Conservation (phyloP, 2,888 invertebrate genomes). For the Orthosia cruda region DNA sequence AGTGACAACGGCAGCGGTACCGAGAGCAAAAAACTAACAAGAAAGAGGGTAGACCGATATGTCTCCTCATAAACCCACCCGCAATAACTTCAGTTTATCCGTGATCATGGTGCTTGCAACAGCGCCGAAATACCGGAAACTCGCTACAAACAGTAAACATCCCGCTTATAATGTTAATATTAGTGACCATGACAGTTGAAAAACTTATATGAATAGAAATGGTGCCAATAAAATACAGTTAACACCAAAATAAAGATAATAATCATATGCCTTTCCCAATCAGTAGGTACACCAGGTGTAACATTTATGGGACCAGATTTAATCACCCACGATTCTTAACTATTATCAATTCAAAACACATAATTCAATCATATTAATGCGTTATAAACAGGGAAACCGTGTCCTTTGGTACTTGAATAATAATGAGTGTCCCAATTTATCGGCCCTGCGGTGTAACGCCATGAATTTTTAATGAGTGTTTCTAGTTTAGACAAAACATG, state of each 20-base stretch:
- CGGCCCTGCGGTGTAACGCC: constrained; percentile 32
- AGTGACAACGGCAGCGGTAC: no score
- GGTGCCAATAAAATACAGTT: background rate
- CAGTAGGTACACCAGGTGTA: background rate
- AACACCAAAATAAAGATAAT: background rate
- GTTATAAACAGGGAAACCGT: constrained; percentile 17
- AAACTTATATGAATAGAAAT: background rate
- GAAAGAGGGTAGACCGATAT: no score
- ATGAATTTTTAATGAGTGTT: constrained; percentile 42
- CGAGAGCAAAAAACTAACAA: no score
- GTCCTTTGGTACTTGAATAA: constrained; percentile 40
- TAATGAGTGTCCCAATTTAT: constrained; percentile 44
- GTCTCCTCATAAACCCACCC: no score
- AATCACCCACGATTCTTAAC: constrained; percentile 15
- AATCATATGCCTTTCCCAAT: background rate
- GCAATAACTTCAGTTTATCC: no score
- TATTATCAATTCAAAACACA: constrained; percentile 23
- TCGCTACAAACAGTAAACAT: no score
- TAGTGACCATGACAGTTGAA: no score
- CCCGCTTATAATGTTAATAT: no score
- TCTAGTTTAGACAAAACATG: background rate
- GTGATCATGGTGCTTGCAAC: no score
- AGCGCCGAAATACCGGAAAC: no score
- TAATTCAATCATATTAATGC: background rate
- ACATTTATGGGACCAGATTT: no score